Conservation (phyloP, 2,888 invertebrate species). For the Thumatha senex region DNA sequence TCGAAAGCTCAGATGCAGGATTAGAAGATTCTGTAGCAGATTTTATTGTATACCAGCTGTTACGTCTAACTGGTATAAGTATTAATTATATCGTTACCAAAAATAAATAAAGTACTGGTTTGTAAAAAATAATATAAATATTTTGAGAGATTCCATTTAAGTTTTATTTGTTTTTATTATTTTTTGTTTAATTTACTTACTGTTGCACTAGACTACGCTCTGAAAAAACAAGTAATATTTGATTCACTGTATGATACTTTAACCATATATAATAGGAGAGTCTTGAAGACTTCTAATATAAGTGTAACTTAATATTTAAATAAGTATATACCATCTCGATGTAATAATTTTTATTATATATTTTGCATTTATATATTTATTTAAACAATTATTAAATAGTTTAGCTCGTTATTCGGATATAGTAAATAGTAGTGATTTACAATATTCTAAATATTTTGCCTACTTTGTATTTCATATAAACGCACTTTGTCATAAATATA, state of each 20-base stretch:
- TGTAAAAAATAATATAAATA: no score
- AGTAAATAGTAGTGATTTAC: conserved; percentile 36
- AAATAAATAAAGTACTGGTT: no score
- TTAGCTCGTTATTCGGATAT: conserved; percentile 16
- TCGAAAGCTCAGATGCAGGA: no score
- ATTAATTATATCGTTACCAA: no score
- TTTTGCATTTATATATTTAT: conserved; percentile 8
- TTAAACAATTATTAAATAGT: conserved; percentile 14
- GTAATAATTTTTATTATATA: conserved; percentile 11
- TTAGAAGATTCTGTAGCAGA: no score
- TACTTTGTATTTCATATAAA: conserved; percentile 28
- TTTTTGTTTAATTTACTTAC: no score
- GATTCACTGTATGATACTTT: conserved; percentile 24
- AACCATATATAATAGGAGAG: conserved; percentile 39
- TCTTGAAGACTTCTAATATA: conserved; percentile 42
- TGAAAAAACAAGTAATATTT: conserved; percentile 1
- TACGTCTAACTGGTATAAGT: no score
- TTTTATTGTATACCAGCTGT: no score
- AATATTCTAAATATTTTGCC: conserved; percentile 38
- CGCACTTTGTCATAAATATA: conserved; percentile 23
- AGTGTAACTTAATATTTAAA: conserved; percentile 24
- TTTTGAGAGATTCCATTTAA: no score
- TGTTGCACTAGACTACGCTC: no score
- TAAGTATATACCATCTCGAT: conserved; percentile 31
- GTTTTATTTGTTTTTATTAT: not conserved